Base-by-base conservation (phyloP, 2,888 invertebrate species). In the Lutraria lutraria region DNA sequence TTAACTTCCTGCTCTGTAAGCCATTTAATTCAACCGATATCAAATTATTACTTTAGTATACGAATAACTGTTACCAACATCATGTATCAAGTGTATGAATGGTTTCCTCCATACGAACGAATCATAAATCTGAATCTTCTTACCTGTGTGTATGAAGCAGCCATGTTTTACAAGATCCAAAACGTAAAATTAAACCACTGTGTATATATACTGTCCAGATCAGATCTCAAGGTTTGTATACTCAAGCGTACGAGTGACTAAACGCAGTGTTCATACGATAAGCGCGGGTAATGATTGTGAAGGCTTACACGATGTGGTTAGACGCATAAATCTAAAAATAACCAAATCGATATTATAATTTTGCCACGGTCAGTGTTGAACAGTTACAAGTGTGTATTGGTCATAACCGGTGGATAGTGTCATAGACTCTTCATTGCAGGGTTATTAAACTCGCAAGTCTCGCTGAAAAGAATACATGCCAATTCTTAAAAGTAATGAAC, bases 131-230 rank as follows among this genome's bases (percentile, higher is more conserved):
- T 25, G 12, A 3, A 68, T 68, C 25, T 68, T 68, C 81, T 21
- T 81, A 81, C 81, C 81, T 81, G 52, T 81, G 81, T 81, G 53
- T 25, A 21, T n/a, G 81, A 16, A 53, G 81, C 81, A 53, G 81
- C 81, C 81, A 81, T 81, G n/a, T 81, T 81, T 34, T 81, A 68
- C 25, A 25, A 68, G 25, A 68, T 68, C 63, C 63, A 12, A n/a
- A 68, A n/a, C 13, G 63, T 68, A 60, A 68, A 68, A 68, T 68
- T 68, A 68, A 68, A 68, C 63, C 63, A 25, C 12, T 6, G 10
- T 25, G 63, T 68, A n/a, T 68, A 25, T 25, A 25, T 19, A 63
- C 19, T 10, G n/a, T n/a, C n/a, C 6, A n/a, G n/a, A n/a, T 68
- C 25, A 13, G 21, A 13, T 10, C 63, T 68, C 25, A 60, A 68